Evolutionary conservation across 2,797 vertebrate genomes (phyloP).

Genomic region (Bradypodion ventrale): DNA sequence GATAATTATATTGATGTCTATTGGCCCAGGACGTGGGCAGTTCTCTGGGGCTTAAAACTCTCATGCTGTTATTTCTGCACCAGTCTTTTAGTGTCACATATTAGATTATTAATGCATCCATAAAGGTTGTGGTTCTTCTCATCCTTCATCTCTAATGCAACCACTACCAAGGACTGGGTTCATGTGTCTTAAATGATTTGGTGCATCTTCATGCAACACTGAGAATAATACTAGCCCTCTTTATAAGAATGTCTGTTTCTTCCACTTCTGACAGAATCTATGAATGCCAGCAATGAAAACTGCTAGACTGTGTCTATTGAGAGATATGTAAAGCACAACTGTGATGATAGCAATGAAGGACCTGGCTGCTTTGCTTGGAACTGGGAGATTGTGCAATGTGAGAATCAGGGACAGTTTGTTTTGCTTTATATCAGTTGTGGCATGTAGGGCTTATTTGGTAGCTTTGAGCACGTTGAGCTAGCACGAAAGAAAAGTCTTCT

Average conservation of each 20-base stretch:
- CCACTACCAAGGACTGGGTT: constrained; percentile 74
- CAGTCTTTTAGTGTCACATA: constrained; percentile 76
- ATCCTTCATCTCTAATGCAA: constrained; percentile 74
- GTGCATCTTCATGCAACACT: constrained; percentile 77
- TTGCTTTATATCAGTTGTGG: constrained; percentile 44
- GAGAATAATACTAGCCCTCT: constrained; percentile 72
- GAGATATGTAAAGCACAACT: constrained; percentile 75
- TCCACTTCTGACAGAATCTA: constrained; percentile 60
- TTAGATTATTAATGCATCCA: constrained; percentile 76
- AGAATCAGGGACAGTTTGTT: constrained; percentile 62
- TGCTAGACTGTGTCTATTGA: constrained; percentile 68
- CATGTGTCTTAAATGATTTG: constrained; percentile 79
- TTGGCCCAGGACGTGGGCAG: constrained; percentile 76
- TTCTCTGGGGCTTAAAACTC: constrained; percentile 77
- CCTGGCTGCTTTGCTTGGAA: constrained; percentile 57
- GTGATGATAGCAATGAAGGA: constrained; percentile 51
- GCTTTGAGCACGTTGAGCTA: constrained; percentile 62
- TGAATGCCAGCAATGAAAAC: constrained; percentile 69
- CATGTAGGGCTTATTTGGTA: constrained; percentile 56
- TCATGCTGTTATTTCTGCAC: constrained; percentile 73
- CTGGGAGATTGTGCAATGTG: constrained; percentile 72
- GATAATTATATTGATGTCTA: constrained; percentile 65
- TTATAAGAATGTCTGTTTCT: constrained; percentile 61
- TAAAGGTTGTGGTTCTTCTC: constrained; percentile 75
- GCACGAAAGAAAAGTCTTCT: constrained; percentile 55